Percentiles rank a stretch among this genome's conserved stretches.
Evolutionary conservation across 2,888 invertebrate species (phyloP).

Genomic region (Hirudinaria manillensis): DNA sequence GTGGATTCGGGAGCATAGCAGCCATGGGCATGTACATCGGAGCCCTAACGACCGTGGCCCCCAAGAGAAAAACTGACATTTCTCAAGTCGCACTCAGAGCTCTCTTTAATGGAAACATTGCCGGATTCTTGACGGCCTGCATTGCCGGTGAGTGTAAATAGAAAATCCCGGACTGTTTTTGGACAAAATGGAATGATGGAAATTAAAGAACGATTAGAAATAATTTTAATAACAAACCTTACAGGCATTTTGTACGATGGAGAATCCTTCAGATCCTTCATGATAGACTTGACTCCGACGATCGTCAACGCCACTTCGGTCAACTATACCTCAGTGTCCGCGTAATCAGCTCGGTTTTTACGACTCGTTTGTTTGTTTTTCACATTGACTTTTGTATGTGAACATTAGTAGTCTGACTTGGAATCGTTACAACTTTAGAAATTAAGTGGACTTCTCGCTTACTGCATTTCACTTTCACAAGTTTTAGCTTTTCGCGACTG

Average conservation of each 20-base stretch:
- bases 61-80: constrained; percentile 38
- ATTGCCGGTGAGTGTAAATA: constrained; percentile 39
- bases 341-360: constrained; percentile 16
- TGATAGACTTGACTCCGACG: neutral
- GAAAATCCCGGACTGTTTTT: neutral
- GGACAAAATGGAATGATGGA: neutral
- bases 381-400: no score
- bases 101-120: constrained; percentile 41
- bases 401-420: no score
- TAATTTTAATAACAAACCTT: neutral
- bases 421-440: no score
- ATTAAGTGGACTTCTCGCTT: no score
- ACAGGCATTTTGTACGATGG: constrained; percentile 22
- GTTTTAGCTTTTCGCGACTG: no score
- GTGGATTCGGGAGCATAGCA: constrained; percentile 41
- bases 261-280: constrained; percentile 16
- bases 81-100: constrained; percentile 40
- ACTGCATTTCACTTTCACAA: no score
- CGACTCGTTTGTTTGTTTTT: no score
- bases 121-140: constrained; percentile 41
- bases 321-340: neutral
- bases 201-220: neutral
- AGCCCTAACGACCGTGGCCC: constrained; percentile 39
- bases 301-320: neutral
- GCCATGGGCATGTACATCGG: constrained; percentile 41